Evolutionary conservation across 2,113 vertebrate genomes (phyloP).

Genomic region (Xyrauchen texanus): DNA sequence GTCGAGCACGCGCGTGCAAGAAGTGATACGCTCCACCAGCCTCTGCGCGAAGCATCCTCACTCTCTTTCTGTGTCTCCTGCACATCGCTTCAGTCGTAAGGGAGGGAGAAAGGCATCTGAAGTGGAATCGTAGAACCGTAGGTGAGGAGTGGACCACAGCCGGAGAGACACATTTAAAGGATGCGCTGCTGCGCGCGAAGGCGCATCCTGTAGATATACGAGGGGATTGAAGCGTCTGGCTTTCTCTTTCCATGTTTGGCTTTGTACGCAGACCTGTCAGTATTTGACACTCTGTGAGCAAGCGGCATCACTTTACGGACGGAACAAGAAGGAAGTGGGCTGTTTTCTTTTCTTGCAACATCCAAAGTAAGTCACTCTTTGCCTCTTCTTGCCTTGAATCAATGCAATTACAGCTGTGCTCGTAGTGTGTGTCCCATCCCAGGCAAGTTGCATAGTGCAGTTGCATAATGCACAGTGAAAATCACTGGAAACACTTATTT

Average conservation of each 20-base stretch:
- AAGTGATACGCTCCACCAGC: background rate
- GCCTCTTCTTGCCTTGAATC: background rate
- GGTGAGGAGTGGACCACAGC: constrained; percentile 39
- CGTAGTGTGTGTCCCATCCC: constrained; percentile 9
- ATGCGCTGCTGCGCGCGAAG: constrained; percentile 29
- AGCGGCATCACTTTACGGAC: constrained; percentile 7
- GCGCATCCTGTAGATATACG: constrained; percentile 17
- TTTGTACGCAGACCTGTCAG: constrained; percentile 20
- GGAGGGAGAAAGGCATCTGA: constrained; percentile 8
- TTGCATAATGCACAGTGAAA: background rate
- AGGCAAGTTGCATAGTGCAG: background rate
- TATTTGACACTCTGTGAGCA: constrained; percentile 15
- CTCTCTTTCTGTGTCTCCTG: background rate
- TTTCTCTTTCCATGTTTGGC: constrained; percentile 12
- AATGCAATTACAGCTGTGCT: constrained; percentile 11
- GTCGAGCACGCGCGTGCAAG: constrained; percentile 6
- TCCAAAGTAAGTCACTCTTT: constrained; percentile 9
- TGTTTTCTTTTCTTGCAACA: constrained; percentile 17
- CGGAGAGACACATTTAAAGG: constrained; percentile 8
- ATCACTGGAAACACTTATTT: background rate
- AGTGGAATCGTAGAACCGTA: background rate
- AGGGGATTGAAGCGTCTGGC: constrained; percentile 4
- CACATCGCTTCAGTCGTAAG: constrained; percentile 10
- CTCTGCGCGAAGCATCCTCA: background rate
- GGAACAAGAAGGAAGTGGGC: background rate